phyloP scores from a whole-genome alignment of 2,888 invertebrate species.

The Caenorhabditis wallacei region DNA sequence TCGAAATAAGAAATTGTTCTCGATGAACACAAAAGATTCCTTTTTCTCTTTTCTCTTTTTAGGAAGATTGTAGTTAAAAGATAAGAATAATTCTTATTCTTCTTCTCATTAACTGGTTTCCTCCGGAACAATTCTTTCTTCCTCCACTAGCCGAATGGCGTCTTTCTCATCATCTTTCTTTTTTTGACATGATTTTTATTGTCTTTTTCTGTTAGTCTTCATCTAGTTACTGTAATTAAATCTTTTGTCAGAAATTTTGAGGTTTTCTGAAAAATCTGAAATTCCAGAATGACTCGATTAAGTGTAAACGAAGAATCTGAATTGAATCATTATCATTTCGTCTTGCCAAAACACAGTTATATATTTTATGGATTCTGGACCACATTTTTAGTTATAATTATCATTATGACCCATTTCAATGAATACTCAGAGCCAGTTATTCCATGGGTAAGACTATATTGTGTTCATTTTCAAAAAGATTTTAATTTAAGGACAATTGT shows the following conservation, averaged over 20 bases:
- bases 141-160: background rate
- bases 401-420: conserved; percentile 21
- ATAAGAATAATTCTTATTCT: conserved; percentile 1
- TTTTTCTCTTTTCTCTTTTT: background rate
- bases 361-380: conserved; percentile 58
- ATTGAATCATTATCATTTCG: conserved; percentile 52
- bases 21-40: conserved; percentile 26
- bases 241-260: background rate
- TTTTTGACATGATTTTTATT: conserved; percentile 7
- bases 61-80: conserved; percentile 8
- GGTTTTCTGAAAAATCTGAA: background rate
- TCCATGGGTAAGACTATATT: conserved; percentile 42
- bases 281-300: conserved; percentile 35
- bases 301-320: conserved; percentile 50
- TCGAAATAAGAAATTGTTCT: background rate
- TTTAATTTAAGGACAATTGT: conserved; percentile 55
- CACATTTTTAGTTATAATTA: conserved; percentile 31
- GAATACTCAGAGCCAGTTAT: conserved; percentile 39
- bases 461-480: no score
- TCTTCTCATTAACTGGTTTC: conserved; percentile 55
- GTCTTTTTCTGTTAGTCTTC: background rate
- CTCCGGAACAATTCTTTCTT: conserved; percentile 29
- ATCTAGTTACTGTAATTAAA: conserved; percentile 18
- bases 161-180: conserved; percentile 10
- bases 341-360: conserved; percentile 45